These are phyloP conservation scores for Benthosema pterotum DNA, from an alignment of 2,797 vertebrate genomes.

Conservation along the genomic window DNA sequence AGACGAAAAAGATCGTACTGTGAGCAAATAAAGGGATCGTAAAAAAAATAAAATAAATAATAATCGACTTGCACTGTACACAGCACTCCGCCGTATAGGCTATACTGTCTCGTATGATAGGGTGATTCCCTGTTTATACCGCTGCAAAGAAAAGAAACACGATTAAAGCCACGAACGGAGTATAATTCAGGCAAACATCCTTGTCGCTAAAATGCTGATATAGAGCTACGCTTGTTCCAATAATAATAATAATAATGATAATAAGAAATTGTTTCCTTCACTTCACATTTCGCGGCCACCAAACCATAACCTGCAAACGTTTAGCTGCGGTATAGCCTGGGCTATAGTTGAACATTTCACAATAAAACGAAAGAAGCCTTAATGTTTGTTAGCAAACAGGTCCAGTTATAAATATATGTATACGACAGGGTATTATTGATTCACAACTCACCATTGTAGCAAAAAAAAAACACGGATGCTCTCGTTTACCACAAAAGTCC, in stretches of 20 bases:
- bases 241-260: no score
- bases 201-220: no score
- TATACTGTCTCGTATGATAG: constrained; percentile 81
- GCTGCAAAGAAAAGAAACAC: constrained; percentile 72
- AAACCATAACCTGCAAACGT: no score
- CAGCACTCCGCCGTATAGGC: constrained; percentile 75
- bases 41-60: constrained; percentile 36
- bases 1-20: not conserved
- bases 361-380: no score
- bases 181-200: no score
- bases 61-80: constrained; percentile 70
- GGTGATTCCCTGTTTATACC: constrained; percentile 83
- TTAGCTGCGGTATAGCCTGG: no score
- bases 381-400: not conserved
- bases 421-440: constrained; percentile 12
- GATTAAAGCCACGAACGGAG: constrained; percentile 3
- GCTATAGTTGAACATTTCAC: no score
- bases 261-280: no score
- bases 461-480: constrained; percentile 32
- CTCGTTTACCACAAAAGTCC: constrained; percentile 22
- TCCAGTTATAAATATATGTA: not conserved
- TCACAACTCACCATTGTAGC: constrained; percentile 61
- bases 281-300: no score
- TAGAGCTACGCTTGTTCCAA: no score
- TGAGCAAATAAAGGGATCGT: not conserved